Base-by-base conservation (phyloP, 2,797 vertebrate species). In the Cyprinodon diabolis region DNA sequence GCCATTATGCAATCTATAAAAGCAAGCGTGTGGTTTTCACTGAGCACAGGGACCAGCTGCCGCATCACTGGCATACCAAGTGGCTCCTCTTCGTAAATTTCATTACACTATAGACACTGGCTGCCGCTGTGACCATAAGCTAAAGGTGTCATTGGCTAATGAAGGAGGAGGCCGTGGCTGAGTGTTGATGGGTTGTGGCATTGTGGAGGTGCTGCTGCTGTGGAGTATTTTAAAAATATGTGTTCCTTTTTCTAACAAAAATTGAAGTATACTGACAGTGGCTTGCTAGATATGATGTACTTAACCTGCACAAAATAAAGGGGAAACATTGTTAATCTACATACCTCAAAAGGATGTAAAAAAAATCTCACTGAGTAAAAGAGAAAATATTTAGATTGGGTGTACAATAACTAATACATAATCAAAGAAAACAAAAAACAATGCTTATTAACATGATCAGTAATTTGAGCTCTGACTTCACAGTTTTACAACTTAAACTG, bases 401-500 rank as follows among this genome's bases (percentile, higher is more conserved):
- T 78, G 58, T 83, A 49, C 3, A 69, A 45, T 5, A 65, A 43
- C 71, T 15, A 69, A 56, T 65, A 72, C 23, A 48, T 63, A 37
- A 37, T 21, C 14, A 35, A 8, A 54, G 15, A 71, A 54, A 71
- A 83, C 30, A 70, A 58, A 47, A 51, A 57, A 67, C 17, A 72
- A n/a, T 19, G 77, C 35, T 80, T n/a, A 75, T 62, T 30, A 25
- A 62, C 66, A 71, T 82, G 52, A 30, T 72, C 51, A 49, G 2
- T 55, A 69, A 69, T 71, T 77, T 74, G 95, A 93, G 94, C 95
- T 95, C 95, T 94, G 93, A 93, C 90, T 95, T 94, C 94, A 60
- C 95, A 95, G 45, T 17, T 37, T 93, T 94, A 94, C 93, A 94
- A 91, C 95, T 96, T 95, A 94, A 96, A 95, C 94, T 95, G 93